Conservation (phyloP, 1,140 invertebrate species). For the Sipha flava region DNA sequence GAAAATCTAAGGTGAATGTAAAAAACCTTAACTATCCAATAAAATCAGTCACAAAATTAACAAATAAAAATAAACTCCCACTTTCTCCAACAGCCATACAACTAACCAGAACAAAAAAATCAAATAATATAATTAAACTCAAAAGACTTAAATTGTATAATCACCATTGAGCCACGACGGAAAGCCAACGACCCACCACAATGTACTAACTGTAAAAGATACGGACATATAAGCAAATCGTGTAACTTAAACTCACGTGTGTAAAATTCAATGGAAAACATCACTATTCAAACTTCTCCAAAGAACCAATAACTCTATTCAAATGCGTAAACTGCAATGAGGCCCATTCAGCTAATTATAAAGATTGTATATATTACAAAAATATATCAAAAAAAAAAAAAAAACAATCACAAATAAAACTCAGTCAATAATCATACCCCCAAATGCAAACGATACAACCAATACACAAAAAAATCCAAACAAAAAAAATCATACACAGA, state of each 20-base stretch:
- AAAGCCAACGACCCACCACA: background rate
- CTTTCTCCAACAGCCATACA: background rate
- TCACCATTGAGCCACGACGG: background rate
- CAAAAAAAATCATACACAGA: background rate
- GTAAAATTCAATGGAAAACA: background rate
- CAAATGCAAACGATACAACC: background rate
- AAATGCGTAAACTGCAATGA: background rate
- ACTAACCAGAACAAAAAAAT: background rate
- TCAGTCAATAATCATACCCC: background rate
- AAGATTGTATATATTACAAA: background rate
- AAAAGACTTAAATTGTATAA: background rate
- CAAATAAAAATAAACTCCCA: background rate
- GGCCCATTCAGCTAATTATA: background rate
- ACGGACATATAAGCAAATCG: background rate
- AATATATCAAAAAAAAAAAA: background rate
- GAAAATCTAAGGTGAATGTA: background rate
- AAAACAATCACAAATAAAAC: background rate
- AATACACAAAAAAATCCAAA: background rate
- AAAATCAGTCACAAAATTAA: slow-evolving; percentile 2
- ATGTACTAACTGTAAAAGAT: slow-evolving; percentile 13
- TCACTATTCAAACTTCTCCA: background rate
- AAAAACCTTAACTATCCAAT: background rate
- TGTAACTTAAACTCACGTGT: background rate
- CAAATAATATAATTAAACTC: background rate
- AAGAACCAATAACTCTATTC: background rate